Base-by-base conservation (phyloP, 2,888 invertebrate species). In the Eupithecia exiguata region DNA sequence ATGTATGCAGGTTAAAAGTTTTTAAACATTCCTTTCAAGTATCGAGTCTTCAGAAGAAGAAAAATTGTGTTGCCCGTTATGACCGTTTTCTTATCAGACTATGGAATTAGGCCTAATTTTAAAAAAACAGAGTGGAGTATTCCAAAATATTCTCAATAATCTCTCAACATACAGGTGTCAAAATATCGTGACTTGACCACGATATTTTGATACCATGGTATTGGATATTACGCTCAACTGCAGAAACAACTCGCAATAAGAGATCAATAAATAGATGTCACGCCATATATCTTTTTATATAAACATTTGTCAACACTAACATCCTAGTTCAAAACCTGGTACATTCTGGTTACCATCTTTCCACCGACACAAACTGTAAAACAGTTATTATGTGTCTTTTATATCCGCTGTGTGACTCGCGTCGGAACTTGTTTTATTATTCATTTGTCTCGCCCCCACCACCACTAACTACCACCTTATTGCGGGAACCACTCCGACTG, bases 361-460 rank as follows among this genome's bases (percentile, higher is more conserved):
- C 62, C 18, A 35, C 21, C 5, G 58, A 36, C 10, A 25, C 58
- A n/a, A 6, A n/a, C 75, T 70, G 70, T 75, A 72, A 72, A 74
- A 62, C 38, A 72, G 35, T 72, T 70, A 75, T 75, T 75, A 72
- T 68, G 75, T 68, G 67, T 58, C 63, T 72, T 74, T 75, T 72
- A 75, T 70, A 68, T 68, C 58, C 49, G 58, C 70, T 58, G 21
- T 69, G 75, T 66, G 75, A 71, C 43, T 69, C n/a, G 62, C 40
- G 72, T 65, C 73, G 25, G 25, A 76, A 72, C 73, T 76, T 68
- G 70, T 68, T 75, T 73, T 76, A 76, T 73, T 69, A 73, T 73
- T 76, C 71, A 73, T 76, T 73, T 75, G 65, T 72, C 75, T 75
- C 63, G 70, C 71, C 66, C 62, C 68, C 68, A 69, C 68, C 65